Percentiles rank a stretch among this genome's conserved stretches.
Conservation (phyloP, 92 coral and sea anemone genomes). For the Isaurus tuberculatus region DNA sequence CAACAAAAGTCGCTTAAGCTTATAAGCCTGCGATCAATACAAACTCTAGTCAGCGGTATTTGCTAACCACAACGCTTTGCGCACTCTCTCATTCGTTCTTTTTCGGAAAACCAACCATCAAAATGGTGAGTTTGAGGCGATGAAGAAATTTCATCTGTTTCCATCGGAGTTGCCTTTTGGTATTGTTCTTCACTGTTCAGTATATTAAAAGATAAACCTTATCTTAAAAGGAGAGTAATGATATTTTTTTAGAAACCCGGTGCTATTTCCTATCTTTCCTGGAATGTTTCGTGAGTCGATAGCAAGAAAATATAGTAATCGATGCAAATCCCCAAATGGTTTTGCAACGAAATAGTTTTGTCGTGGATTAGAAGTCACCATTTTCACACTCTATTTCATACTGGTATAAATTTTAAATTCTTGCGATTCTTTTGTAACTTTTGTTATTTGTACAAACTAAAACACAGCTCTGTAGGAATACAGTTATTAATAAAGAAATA, state of each 20-base stretch:
- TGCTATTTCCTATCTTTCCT: not conserved
- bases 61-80: slow-evolving; percentile 64
- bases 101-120: slow-evolving; percentile 69
- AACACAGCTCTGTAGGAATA: no score
- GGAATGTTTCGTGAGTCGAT: not conserved
- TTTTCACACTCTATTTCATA: no score
- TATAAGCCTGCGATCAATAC: not conserved
- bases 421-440: no score
- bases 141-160: slow-evolving; percentile 59
- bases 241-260: not conserved
- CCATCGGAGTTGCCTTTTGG: slow-evolving; percentile 53
- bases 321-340: no score
- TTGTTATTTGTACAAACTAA: no score
- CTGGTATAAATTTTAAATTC: no score
- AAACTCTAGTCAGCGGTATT: slow-evolving; percentile 35
- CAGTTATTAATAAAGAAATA: no score
- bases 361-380: no score
- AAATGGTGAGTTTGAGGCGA: slow-evolving; percentile 74
- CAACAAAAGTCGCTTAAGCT: not conserved
- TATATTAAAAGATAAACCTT: not conserved
- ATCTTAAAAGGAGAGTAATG: not conserved
- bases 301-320: no score
- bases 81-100: slow-evolving; percentile 53
- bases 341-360: no score
- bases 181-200: not conserved